Conservation (phyloP, 1,140 invertebrate genomes). For the Antheraea mylitta region DNA sequence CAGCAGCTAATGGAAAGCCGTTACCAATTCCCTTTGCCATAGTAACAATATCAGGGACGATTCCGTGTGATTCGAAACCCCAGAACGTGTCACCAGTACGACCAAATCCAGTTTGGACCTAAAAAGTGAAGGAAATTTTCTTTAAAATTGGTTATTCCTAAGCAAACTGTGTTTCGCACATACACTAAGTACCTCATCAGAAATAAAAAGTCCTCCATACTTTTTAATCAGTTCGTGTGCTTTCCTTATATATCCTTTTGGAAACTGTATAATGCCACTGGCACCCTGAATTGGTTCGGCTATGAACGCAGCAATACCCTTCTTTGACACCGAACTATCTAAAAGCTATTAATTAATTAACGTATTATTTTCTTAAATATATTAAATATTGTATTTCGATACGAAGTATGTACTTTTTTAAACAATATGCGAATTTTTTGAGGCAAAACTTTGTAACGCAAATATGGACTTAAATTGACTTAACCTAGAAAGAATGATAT, state of each 20-base stretch:
- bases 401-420: too few relatives aligned
- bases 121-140: neutral
- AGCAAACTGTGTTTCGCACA: too few relatives aligned
- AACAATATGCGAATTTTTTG: too few relatives aligned
- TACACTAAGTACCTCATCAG: conserved; percentile 78
- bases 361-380: neutral
- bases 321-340: conserved; percentile 85
- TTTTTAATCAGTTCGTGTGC: conserved; percentile 89
- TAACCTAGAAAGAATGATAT: too few relatives aligned
- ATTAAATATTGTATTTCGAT: neutral
- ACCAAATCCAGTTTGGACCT: conserved; percentile 98
- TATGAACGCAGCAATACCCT: conserved; percentile 92
- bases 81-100: conserved; percentile 96
- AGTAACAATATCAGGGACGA: conserved; percentile 95
- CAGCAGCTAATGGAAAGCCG: conserved; percentile 96
- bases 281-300: conserved; percentile 96
- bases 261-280: conserved; percentile 92
- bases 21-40: conserved; percentile 95
- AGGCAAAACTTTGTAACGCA: too few relatives aligned
- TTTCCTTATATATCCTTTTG: conserved; percentile 91
- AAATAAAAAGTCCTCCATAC: conserved; percentile 92
- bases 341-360: conserved; percentile 75
- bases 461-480: too few relatives aligned
- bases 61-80: conserved; percentile 94
- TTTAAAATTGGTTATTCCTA: too few relatives aligned